Base-by-base conservation (phyloP, 2,113 vertebrate genomes). In the Tetrax tetrax region DNA sequence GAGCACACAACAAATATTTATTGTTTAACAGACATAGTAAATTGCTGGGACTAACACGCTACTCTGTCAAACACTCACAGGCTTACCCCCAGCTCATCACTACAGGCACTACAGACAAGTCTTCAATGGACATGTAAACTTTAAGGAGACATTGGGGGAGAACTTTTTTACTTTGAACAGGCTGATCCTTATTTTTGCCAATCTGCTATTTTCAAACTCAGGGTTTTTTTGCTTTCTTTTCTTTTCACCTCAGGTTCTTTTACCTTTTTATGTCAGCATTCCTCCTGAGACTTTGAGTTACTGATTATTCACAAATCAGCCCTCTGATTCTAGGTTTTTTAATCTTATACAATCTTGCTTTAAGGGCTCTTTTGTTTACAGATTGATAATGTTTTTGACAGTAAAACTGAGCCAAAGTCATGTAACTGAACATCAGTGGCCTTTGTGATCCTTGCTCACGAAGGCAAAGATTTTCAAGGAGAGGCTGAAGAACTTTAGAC, bases 11-110 rank as follows among this genome's bases (percentile, higher is more conserved):
- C 43, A 87, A 71, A 60, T 81, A 60, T 28, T 60, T 90, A 45
- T 54, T 59, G 28, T 61, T 80, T 89, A 75, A 23, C 5, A 83
- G 17, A 37, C 20, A 43, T 8, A 37, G 27, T 7, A 78, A 70
- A 78, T 47, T 47, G 4, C 38, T 76, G 31, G 43, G 28, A 81
- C 54, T 77, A 54, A 66, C 10, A 28, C 14, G 20, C 2, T 63
- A 28, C 5, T 5, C 54, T 8, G 12, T 65, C 33, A 35, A 69
- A 54, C 9, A 9, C n/a, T 38, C 0, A 0, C 53, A 71, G 59
- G 5, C 7, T 77, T 50, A n/a, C 5, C 22, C 9, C 22, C 21
- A 61, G 13, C 54, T 80, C 4, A 2, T 50, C 25, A 41, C 35
- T 37, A 12, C 14, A 56, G 65, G 23, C 33, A 38, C 20, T 81